Evolutionary conservation across 2,888 invertebrate species (phyloP).

Genomic region (Bombyx huttoni): DNA sequence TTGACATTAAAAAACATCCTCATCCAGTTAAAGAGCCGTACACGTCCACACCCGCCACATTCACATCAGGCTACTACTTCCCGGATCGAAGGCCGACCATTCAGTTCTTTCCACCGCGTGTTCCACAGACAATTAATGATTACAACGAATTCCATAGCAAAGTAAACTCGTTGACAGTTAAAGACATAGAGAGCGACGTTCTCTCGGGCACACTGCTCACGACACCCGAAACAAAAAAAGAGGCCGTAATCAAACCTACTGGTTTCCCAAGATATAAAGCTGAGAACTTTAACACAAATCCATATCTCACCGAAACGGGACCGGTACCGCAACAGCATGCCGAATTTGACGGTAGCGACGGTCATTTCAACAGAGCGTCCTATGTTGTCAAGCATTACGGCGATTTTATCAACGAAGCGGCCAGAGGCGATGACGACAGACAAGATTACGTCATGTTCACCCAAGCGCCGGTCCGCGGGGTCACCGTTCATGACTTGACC

Average conservation of each 20-base stretch:
- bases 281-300: constrained; percentile 14
- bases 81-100: constrained; percentile 45
- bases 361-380: constrained; percentile 31
- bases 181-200: constrained; percentile 8
- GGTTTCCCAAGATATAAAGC: constrained; percentile 7
- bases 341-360: constrained; percentile 18
- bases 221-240: constrained; percentile 6
- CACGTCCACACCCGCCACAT: constrained; percentile 12
- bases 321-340: constrained; percentile 12
- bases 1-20: constrained; percentile 47
- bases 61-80: constrained; percentile 12
- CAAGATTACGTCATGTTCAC: constrained; percentile 24
- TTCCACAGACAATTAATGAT: constrained; percentile 20
- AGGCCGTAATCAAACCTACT: constrained; percentile 2
- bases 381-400: constrained; percentile 48
- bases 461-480: constrained; percentile 18
- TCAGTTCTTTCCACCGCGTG: constrained; percentile 53
- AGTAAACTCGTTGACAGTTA: constrained; percentile 24
- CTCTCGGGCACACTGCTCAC: constrained; percentile 7
- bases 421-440: constrained; percentile 33
- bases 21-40: constrained; percentile 8
- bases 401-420: constrained; percentile 39
- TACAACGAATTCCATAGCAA: constrained; percentile 28
- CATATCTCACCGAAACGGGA: constrained; percentile 22
- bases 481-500: constrained; percentile 12